These are phyloP conservation scores for Leptogaster cylindrica DNA, from an alignment of 2,888 invertebrate genomes.

Conservation along the genomic window DNA sequence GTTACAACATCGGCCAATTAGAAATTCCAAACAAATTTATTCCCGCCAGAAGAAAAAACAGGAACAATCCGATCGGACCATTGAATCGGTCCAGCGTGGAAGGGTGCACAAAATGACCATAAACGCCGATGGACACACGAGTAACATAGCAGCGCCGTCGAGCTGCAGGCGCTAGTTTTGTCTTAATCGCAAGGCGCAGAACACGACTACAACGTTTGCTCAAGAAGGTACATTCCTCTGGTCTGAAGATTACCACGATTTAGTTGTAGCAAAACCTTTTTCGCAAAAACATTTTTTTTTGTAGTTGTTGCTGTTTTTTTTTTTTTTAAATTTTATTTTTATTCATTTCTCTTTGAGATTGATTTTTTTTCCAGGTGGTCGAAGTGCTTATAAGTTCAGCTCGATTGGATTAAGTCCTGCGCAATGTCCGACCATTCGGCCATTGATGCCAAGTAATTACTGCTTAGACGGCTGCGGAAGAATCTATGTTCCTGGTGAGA, in stretches of 20 bases:
- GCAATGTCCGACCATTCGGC: background rate
- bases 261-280: slow-evolving; percentile 26
- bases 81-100: slow-evolving; percentile 18
- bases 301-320: too few species aligned
- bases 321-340: too few species aligned
- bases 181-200: slow-evolving; percentile 43
- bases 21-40: slow-evolving; percentile 40
- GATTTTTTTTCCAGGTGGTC: slow-evolving; percentile 31
- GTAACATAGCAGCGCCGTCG: slow-evolving; percentile 34
- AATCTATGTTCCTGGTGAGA: slow-evolving; percentile 24
- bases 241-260: slow-evolving; percentile 42
- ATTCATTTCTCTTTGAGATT: too few species aligned
- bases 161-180: slow-evolving; percentile 43
- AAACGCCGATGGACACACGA: slow-evolving; percentile 32
- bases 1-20: slow-evolving; percentile 33
- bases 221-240: slow-evolving; percentile 39
- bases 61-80: slow-evolving; percentile 10
- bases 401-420: slow-evolving; percentile 17
- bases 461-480: background rate
- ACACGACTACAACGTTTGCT: slow-evolving; percentile 41
- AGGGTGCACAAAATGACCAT: slow-evolving; percentile 37
- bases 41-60: slow-evolving; percentile 37
- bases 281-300: slow-evolving; percentile 32
- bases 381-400: slow-evolving; percentile 11
- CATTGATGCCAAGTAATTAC: slow-evolving; percentile 24